Conservation (phyloP, 2,888 invertebrate genomes). For the Thyatira batis region DNA sequence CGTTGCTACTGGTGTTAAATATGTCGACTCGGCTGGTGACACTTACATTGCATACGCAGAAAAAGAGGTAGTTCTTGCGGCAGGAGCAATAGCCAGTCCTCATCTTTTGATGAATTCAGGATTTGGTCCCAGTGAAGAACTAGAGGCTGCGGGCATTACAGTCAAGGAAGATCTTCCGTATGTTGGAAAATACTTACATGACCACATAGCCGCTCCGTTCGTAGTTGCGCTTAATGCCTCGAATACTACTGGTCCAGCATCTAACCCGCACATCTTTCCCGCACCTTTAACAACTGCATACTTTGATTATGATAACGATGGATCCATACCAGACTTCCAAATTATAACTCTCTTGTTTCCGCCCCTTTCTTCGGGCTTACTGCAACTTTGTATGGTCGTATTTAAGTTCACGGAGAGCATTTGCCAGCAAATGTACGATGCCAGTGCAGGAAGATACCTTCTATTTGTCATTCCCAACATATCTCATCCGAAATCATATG, state of each 20-base stretch:
- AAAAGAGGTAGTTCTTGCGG: slow-evolving; percentile 43
- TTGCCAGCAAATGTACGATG: slow-evolving; percentile 29
- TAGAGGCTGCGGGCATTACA: slow-evolving; percentile 30
- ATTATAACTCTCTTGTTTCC: slow-evolving; percentile 27
- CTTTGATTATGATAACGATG: slow-evolving; percentile 22
- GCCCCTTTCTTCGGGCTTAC: slow-evolving; percentile 16
- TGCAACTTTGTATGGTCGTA: slow-evolving; percentile 31
- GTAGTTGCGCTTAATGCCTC: slow-evolving; percentile 4
- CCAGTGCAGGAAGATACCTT: slow-evolving; percentile 11
- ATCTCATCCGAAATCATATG: slow-evolving; percentile 27
- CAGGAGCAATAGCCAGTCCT: slow-evolving; percentile 45
- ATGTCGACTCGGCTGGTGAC: slow-evolving; percentile 13
- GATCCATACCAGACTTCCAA: slow-evolving; percentile 36
- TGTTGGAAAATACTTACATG: slow-evolving; percentile 15
- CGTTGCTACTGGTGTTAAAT: slow-evolving; percentile 40
- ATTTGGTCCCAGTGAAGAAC: slow-evolving; percentile 38
- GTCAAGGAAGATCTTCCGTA: slow-evolving; percentile 29
- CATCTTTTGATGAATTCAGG: slow-evolving; percentile 50
- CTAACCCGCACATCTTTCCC: slow-evolving; percentile 21
- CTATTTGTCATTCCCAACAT: slow-evolving; percentile 14
- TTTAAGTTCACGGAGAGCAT: slow-evolving; percentile 33
- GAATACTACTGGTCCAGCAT: not conserved
- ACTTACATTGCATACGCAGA: slow-evolving; percentile 26
- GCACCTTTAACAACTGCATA: slow-evolving; percentile 24
- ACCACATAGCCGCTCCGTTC: slow-evolving; percentile 13